phyloP scores from a whole-genome alignment of 64 coral and sea anemone species.

The Montipora cactus region DNA sequence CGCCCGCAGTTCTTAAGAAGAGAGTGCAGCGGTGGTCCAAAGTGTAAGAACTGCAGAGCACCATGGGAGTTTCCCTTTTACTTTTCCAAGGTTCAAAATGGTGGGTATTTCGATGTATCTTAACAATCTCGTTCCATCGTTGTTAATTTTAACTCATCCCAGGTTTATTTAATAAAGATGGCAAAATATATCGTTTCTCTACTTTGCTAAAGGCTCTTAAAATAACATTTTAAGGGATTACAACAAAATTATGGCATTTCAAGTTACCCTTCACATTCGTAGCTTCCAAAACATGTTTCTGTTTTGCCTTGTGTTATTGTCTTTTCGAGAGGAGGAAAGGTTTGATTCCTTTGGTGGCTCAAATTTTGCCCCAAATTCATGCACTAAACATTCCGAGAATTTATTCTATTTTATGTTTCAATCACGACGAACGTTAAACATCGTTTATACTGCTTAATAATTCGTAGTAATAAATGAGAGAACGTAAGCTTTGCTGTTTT shows the following conservation, averaged over 20 bases:
- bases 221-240: background rate
- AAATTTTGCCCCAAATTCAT: background rate
- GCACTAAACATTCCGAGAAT: too few species aligned
- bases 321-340: background rate
- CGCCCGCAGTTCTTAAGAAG: background rate
- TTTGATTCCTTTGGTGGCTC: background rate
- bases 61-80: conserved; percentile 46
- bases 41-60: conserved; percentile 11
- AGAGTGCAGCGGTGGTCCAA: background rate
- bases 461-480: too few species aligned
- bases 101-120: conserved; percentile 25
- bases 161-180: background rate
- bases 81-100: conserved; percentile 73
- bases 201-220: background rate
- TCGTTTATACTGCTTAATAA: too few species aligned
- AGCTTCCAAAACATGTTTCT: background rate
- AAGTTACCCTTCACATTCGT: background rate
- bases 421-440: too few species aligned
- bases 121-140: conserved; percentile 64
- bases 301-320: background rate
- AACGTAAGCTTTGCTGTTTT: too few species aligned
- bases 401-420: too few species aligned
- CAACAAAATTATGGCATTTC: background rate
- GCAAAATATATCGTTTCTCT: background rate
- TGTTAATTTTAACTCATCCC: background rate